Base-by-base conservation (phyloP, 1,140 invertebrate species). In the Drosophila hydei region DNA sequence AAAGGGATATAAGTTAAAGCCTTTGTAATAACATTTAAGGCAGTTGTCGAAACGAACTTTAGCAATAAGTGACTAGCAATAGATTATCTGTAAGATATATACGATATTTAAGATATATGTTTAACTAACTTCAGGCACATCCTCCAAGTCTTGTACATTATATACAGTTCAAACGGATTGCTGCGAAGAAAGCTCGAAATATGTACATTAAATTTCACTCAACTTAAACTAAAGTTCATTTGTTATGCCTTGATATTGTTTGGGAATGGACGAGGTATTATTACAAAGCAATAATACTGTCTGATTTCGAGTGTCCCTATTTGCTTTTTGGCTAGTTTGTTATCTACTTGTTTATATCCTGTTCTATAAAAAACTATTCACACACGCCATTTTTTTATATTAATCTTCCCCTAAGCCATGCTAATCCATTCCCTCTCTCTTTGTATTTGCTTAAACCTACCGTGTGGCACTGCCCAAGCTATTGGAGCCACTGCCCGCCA, bases 401-500 rank as follows among this genome's bases (percentile, higher is more conserved):
- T 30, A 30, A 0, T 33, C 2, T 6, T 0, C 9, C 7, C 14
- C 9, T 23, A 45, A 45, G 1, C 3, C 11, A 4, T 21, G 4
- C 19, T 45, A 8, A 11, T 6, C 33, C 18, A 12, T 33, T 51
- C 16, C 27, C 8, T 23, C 36, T 12, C 23, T 12, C 5, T 56
- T 27, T 11, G 6, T 27, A 42, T 11, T 9, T 11, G 5, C 11
- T 27, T 51, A 70, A 42, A 6, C 79, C 30, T 25, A 92, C 89
- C 91, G 80, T 27, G 90, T 91, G 12, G 79, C 75, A 59, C 90
- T 92, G 33, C 91, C 91, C 43, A 92, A 72, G 36, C 91, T 92
- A 51, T 92, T 92, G 8, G 91, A 91, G 8, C 91, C 91, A 5
- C 87, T 91, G 7, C 91, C 91, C 42, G 91, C 85, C 33, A 91